phyloP scores from a whole-genome alignment of 2,797 vertebrate species.

The Simalia tracyae region DNA sequence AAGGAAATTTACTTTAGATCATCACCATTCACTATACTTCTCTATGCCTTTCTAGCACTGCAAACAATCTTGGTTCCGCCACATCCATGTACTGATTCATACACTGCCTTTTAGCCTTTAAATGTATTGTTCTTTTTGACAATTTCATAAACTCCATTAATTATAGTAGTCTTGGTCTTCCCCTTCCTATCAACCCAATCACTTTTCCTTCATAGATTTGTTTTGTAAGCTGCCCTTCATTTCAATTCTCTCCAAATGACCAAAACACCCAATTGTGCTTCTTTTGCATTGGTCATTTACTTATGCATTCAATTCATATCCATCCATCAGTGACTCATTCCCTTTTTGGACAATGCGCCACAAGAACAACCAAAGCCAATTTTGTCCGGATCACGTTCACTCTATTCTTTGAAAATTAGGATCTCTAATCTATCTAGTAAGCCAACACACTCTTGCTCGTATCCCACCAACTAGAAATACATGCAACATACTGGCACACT shows the following conservation, averaged over 20 bases:
- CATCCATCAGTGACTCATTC: neutral
- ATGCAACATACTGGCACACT: neutral
- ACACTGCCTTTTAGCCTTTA: neutral
- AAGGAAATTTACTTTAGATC: neutral
- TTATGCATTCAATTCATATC: neutral
- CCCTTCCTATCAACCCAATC: neutral
- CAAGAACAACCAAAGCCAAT: neutral
- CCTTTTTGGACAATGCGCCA: neutral
- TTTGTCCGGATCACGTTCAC: neutral
- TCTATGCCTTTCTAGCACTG: neutral
- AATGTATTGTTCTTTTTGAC: neutral
- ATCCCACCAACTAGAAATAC: neutral
- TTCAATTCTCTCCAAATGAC: neutral
- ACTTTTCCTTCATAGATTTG: neutral
- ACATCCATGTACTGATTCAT: neutral
- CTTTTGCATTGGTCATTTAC: neutral
- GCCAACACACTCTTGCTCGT: neutral
- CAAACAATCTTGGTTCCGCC: neutral
- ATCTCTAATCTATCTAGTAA: neutral
- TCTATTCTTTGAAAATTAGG: neutral
- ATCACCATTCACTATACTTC: neutral
- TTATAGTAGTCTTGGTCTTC: neutral
- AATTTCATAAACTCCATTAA: neutral
- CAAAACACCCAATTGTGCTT: neutral
- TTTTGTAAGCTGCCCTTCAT: neutral